phyloP scores from a whole-genome alignment of 2,113 vertebrate genomes.

The Morphnarchus princeps region DNA sequence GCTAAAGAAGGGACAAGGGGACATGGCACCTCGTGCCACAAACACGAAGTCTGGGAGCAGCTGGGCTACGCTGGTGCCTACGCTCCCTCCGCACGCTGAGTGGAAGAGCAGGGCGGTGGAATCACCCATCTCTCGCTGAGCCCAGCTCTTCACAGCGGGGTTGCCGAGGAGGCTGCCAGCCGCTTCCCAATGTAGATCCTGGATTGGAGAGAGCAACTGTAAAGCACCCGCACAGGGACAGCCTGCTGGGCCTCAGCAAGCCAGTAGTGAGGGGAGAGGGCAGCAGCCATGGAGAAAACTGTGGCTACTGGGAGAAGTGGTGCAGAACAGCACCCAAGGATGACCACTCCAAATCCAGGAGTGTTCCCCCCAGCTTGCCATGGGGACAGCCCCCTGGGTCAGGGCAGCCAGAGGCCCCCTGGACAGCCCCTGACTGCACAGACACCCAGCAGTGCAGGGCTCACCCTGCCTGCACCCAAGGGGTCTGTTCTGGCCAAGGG shows the following conservation, averaged over 20 bases:
- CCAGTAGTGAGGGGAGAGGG: not conserved
- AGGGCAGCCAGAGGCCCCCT: not conserved
- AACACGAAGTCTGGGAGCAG: accelerated
- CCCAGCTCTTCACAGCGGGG: slow-evolving; percentile 7
- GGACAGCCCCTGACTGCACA: no score
- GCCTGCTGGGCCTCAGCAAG: not conserved
- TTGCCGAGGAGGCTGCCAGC: slow-evolving; percentile 43
- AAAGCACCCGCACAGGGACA: accelerated
- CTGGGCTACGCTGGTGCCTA: accelerated
- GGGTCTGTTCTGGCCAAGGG: no score
- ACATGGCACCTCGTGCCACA: accelerated
- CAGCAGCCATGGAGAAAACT: accelerated
- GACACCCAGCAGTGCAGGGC: not conserved
- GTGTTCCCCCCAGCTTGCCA: not conserved
- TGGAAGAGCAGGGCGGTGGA: accelerated
- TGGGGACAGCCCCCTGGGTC: not conserved
- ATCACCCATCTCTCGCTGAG: accelerated
- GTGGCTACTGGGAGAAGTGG: not conserved
- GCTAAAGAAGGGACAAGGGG: not conserved
- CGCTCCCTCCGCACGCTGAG: not conserved
- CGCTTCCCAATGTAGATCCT: slow-evolving; percentile 67
- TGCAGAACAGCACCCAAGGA: not conserved
- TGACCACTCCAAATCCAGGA: not conserved
- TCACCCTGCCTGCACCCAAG: not conserved
- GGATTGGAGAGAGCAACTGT: not conserved